A percentile compares a stretch with the other conserved stretches of the same genome.
Conservation (phyloP, 1,140 invertebrate species). For the Drosophila trapezifrons region DNA sequence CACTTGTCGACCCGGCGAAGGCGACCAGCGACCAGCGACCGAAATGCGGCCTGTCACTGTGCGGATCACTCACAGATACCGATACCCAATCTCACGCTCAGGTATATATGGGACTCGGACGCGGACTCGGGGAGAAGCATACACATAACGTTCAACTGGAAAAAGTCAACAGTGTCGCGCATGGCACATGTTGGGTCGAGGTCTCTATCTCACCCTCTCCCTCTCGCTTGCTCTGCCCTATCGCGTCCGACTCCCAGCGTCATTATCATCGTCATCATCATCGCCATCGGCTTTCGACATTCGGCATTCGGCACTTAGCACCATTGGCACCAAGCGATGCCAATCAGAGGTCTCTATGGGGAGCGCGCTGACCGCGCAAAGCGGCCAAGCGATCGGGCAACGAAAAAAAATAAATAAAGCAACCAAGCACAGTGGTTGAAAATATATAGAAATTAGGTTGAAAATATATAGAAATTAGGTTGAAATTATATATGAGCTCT, state of each 20-base stretch:
- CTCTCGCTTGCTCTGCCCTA: conserved; percentile 8
- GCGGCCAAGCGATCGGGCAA: conserved; percentile 8
- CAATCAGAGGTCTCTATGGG: conserved; percentile 69
- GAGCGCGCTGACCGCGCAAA: conserved; percentile 33
- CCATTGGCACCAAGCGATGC: conserved; percentile 79
- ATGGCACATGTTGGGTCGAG: conserved; percentile 64
- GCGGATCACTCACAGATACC: conserved; percentile 67
- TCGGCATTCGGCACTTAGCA: conserved; percentile 80
- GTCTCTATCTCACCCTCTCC: conserved; percentile 9
- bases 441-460: not conserved
- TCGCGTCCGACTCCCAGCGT: conserved; percentile 18
- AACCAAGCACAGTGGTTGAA: conserved; percentile 36
- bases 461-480: not conserved
- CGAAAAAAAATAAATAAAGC: conserved; percentile 12
- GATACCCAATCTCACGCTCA: conserved; percentile 34
- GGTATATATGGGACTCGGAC: conserved; percentile 19
- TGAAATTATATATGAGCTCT: not conserved
- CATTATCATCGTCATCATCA: conserved; percentile 23
- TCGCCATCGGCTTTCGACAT: conserved; percentile 60
- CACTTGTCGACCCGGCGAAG: conserved; percentile 71
- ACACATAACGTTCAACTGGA: conserved; percentile 59
- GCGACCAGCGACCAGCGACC: conserved; percentile 9
- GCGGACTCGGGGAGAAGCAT: conserved; percentile 5
- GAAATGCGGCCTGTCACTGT: conserved; percentile 75
- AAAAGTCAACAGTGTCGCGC: conserved; percentile 76